Conservation (phyloP, 2,797 vertebrate genomes). For the Urocyon cinereoargenteus region DNA sequence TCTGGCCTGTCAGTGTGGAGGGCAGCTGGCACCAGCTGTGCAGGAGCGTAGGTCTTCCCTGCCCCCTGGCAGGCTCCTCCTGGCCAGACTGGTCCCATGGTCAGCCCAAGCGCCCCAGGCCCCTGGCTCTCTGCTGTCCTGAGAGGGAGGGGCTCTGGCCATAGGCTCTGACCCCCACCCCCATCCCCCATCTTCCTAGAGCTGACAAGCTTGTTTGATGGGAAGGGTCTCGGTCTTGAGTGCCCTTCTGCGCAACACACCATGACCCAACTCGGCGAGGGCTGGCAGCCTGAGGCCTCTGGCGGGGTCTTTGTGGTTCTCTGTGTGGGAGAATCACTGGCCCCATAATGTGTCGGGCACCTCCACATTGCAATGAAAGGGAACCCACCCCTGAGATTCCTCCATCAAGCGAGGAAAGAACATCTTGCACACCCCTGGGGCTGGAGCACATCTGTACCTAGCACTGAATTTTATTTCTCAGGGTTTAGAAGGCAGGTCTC, state of each 20-base stretch:
- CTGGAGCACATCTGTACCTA: not conserved
- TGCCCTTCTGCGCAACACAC: not conserved
- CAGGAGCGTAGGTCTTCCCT: not conserved
- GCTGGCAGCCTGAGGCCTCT: accelerated
- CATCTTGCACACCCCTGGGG: not conserved
- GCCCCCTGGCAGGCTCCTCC: not conserved
- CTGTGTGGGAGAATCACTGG: not conserved
- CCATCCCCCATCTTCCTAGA: not conserved
- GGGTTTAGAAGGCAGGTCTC: not conserved
- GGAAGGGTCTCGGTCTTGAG: accelerated
- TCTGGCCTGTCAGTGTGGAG: not conserved
- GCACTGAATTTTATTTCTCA: accelerated
- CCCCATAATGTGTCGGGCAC: accelerated
- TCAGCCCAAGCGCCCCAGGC: not conserved
- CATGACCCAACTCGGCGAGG: not conserved
- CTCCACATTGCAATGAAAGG: accelerated
- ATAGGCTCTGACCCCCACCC: too few relatives aligned
- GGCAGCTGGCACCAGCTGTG: too few relatives aligned
- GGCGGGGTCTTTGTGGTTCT: not conserved
- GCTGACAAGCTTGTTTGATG: not conserved
- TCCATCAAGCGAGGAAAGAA: not conserved
- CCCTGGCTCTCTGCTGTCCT: not conserved
- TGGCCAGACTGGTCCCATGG: not conserved
- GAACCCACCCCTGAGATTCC: not conserved
- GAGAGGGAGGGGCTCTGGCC: not conserved